Evolutionary conservation across 1,140 invertebrate species (phyloP).

Genomic region (Sarcophaga bullata): DNA sequence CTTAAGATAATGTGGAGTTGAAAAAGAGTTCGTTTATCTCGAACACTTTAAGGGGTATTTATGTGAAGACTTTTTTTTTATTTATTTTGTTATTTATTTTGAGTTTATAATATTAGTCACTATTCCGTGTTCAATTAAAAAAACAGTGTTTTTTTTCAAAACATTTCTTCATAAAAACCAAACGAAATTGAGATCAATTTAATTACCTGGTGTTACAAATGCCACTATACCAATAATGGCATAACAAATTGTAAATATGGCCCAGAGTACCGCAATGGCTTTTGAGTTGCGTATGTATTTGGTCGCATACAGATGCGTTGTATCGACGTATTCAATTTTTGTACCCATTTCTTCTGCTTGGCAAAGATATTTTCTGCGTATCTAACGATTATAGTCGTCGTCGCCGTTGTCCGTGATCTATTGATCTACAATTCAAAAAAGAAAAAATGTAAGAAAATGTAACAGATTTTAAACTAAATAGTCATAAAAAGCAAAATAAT

Average conservation of each 20-base stretch:
- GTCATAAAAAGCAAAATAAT: neutral
- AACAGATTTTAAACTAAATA: neutral
- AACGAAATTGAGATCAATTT: neutral
- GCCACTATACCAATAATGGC: constrained; percentile 94
- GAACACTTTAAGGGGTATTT: too few species aligned
- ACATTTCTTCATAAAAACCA: too few species aligned
- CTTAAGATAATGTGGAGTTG: too few species aligned
- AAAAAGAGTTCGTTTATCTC: too few species aligned
- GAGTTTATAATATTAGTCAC: too few species aligned
- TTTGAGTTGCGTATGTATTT: constrained; percentile 96
- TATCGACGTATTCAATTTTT: constrained; percentile 91
- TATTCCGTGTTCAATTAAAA: too few species aligned
- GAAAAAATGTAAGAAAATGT: neutral
- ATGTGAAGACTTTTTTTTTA: too few species aligned
- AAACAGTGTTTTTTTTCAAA: too few species aligned
- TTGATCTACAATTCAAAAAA: constrained; percentile 17
- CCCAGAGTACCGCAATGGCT: constrained; percentile 96
- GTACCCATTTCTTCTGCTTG: constrained; percentile 76
- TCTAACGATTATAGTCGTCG: neutral
- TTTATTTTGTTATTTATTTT: too few species aligned
- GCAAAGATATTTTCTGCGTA: neutral
- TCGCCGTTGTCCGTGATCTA: neutral
- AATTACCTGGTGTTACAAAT: constrained; percentile 85
- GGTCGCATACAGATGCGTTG: constrained; percentile 87
- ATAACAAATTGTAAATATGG: constrained; percentile 95